phyloP scores from a whole-genome alignment of 1,140 invertebrate species.

The Pinna nobilis region DNA sequence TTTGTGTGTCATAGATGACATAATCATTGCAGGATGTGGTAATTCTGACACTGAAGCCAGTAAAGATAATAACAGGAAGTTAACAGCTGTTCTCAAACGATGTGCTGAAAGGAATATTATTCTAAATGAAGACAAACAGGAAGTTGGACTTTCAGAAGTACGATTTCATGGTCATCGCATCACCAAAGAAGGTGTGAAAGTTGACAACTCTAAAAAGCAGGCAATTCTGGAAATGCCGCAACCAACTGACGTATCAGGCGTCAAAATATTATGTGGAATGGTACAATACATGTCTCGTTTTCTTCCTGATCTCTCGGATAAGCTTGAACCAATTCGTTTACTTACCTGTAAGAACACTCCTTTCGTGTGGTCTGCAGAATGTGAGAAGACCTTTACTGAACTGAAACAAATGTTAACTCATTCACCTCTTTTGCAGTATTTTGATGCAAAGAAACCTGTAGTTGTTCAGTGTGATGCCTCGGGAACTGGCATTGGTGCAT shows the following conservation, averaged over 20 bases:
- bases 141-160: not conserved
- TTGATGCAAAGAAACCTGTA: conserved; percentile 40
- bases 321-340: conserved; percentile 45
- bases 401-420: conserved; percentile 48
- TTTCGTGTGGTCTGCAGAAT: conserved; percentile 57
- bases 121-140: conserved; percentile 8
- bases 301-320: not conserved
- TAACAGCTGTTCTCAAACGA: not conserved
- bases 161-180: not conserved
- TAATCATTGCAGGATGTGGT: conserved; percentile 1
- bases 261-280: not conserved
- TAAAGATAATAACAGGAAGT: not conserved
- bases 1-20: not conserved
- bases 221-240: not conserved
- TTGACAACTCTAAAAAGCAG: not conserved
- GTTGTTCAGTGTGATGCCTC: conserved; percentile 51
- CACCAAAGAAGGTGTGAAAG: not conserved
- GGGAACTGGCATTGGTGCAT: conserved; percentile 69
- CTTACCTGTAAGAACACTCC: conserved; percentile 46
- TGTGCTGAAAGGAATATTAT: not conserved
- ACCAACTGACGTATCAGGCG: not conserved
- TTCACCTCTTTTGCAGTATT: conserved; percentile 48
- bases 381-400: conserved; percentile 62
- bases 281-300: conserved; percentile 6
- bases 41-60: not conserved